Percentiles rank a stretch among this genome's conserved stretches.
Conservation (phyloP, 2,113 vertebrate genomes). For the Ondatra zibethicus region DNA sequence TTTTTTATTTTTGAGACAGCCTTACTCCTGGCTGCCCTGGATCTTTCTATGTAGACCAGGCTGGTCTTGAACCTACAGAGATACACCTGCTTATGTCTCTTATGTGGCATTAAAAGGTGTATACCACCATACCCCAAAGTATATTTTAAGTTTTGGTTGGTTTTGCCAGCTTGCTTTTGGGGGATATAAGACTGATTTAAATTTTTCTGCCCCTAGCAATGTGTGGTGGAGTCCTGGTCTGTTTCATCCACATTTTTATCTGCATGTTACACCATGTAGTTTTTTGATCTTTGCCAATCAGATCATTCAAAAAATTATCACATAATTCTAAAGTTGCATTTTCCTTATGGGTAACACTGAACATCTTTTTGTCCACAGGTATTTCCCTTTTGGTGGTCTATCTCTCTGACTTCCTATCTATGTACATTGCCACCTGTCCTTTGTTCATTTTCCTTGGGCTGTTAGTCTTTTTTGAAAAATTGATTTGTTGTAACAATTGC, state of each 20-base stretch:
- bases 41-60: not conserved
- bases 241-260: not conserved
- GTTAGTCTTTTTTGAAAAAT: not conserved
- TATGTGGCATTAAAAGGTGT: not conserved
- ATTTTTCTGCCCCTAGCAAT: not conserved
- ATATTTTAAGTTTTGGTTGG: slow-evolving; percentile 15
- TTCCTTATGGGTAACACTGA: slow-evolving; percentile 41
- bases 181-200: slow-evolving; percentile 35
- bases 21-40: not conserved
- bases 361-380: not conserved
- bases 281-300: slow-evolving; percentile 53
- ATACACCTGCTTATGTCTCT: not conserved
- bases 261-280: not conserved
- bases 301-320: slow-evolving; percentile 24
- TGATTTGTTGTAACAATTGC: slow-evolving; percentile 51
- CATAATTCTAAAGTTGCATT: slow-evolving; percentile 56
- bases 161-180: slow-evolving; percentile 34
- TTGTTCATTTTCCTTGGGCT: slow-evolving; percentile 34
- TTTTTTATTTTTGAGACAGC: not conserved
- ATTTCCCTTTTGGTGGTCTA: not conserved
- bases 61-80: not conserved
- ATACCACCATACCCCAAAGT: not conserved
- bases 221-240: not conserved
- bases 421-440: not conserved
- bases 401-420: not conserved